phyloP scores from a whole-genome alignment of 1,140 invertebrate genomes.

The Nautilus pompilius region DNA sequence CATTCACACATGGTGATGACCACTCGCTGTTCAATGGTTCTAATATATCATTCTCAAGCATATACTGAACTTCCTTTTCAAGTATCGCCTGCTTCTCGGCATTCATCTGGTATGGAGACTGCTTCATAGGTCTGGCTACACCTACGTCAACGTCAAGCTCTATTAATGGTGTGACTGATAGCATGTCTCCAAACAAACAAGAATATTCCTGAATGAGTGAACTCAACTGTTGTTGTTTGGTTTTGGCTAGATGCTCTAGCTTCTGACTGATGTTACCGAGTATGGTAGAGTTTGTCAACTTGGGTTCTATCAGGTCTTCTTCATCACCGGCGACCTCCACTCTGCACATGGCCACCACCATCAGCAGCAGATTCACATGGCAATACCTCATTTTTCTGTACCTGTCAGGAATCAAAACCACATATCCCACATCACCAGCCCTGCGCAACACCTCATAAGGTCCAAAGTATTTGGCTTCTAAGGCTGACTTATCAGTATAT shows the following conservation, averaged over 20 bases:
- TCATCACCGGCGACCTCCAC: background rate
- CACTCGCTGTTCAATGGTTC: slow-evolving; percentile 17
- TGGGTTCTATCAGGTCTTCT: background rate
- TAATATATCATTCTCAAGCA: slow-evolving; percentile 19
- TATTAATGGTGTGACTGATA: slow-evolving; percentile 1
- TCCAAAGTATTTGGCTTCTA: background rate
- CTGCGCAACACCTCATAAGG: background rate
- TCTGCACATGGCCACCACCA: background rate
- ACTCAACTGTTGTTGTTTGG: background rate
- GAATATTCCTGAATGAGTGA: background rate
- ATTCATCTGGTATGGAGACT: slow-evolving; percentile 21
- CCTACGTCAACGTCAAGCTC: slow-evolving; percentile 11
- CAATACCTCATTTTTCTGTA: background rate
- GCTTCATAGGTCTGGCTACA: slow-evolving; percentile 12
- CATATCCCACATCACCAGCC: background rate
- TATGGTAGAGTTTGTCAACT: slow-evolving; percentile 1
- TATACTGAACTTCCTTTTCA: slow-evolving; percentile 38
- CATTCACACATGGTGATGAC: slow-evolving; percentile 21
- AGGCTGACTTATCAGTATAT: background rate
- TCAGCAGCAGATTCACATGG: background rate
- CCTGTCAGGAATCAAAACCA: background rate
- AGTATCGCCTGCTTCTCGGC: slow-evolving; percentile 50
- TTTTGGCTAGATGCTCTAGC: background rate
- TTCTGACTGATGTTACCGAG: background rate
- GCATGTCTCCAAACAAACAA: slow-evolving; percentile 3